Conservation (phyloP, 2,797 vertebrate genomes). For the Tangara arthus region DNA sequence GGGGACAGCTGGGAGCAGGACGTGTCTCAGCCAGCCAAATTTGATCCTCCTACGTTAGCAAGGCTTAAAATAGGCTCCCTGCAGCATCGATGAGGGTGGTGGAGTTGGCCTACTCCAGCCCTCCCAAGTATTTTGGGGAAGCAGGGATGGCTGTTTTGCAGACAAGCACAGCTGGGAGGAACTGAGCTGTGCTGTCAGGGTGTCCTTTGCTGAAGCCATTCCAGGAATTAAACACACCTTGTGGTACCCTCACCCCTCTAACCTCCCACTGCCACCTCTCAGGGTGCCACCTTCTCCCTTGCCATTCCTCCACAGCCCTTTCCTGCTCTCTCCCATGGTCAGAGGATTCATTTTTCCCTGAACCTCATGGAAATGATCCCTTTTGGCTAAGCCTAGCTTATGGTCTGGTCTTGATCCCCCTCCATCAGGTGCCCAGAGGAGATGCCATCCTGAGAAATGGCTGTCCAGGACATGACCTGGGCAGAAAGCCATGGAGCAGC, state of each 20-base stretch:
- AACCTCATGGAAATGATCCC: neutral
- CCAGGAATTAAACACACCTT: neutral
- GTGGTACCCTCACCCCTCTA: neutral
- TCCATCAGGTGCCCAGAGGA: neutral
- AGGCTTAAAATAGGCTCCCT: slow-evolving; percentile 67
- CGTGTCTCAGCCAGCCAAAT: slow-evolving; percentile 71
- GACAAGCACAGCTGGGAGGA: slow-evolving; percentile 57
- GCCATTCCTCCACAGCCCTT: neutral
- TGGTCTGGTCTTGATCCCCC: accelerated
- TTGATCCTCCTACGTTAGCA: slow-evolving; percentile 71
- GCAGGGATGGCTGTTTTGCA: slow-evolving; percentile 32
- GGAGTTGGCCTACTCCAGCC: slow-evolving; percentile 59
- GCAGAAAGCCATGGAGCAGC: neutral
- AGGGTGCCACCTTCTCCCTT: neutral
- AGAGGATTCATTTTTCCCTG: neutral
- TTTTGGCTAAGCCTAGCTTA: neutral
- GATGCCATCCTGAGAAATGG: neutral
- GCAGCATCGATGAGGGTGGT: slow-evolving; percentile 62
- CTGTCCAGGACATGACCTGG: neutral
- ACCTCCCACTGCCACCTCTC: neutral
- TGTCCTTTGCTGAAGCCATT: neutral
- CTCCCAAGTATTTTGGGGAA: slow-evolving; percentile 61
- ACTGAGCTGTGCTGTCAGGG: neutral
- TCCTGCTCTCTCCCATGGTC: accelerated
- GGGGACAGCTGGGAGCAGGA: slow-evolving; percentile 71